Evolutionary conservation across 2,113 vertebrate species (phyloP), one percentile per base, ranked within the genome.

Genomic region (Baryphthengus martii): DNA sequence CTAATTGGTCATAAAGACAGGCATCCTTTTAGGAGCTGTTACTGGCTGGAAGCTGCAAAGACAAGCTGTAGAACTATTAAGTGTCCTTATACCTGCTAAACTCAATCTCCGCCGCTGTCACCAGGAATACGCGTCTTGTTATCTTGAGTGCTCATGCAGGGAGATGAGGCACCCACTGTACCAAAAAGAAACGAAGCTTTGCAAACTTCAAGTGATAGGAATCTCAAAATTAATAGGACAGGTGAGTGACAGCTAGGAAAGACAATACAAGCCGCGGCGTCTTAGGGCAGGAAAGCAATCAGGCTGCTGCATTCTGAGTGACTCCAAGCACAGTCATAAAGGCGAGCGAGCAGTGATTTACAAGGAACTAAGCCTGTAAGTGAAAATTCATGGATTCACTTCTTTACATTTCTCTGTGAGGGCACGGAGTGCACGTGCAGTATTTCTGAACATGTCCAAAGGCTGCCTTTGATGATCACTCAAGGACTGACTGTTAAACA

Each of bases 401-500:
- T 91, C 89, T 95, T 90, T 87, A 81, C 89, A 78, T 92, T 90
- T 72, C 88, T 92, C 90, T 93, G 81, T 44, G 88, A 83, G 75
- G 88, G 72, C 77, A 89, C 4, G 8, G 93, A 96, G 86, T 75
- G 70, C 55, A 89, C 80, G 96, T 96, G 94, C 93, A 88, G 5
- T 93, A 92, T 92, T 96, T 97, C 94, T 58, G 81, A 95, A 96
- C 63, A 28, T 13, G 89, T 95, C 77, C 82, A 72, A 90, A 95
- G 65, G 84, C 73, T 97, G 92, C 93, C 86, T 96, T 95, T 91
- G 91, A 90, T 96, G 95, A 96, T 96, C 84, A 81, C 73, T 97
- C 97, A 93, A 93, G 65, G 87, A 94, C 7, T 94, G 95, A 94
- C 97, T 95, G 77, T 92, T 93, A 95, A 96, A 97, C 88, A 89